Conservation (phyloP, 2,113 vertebrate species). For the Tetraodon nigroviridis region DNA sequence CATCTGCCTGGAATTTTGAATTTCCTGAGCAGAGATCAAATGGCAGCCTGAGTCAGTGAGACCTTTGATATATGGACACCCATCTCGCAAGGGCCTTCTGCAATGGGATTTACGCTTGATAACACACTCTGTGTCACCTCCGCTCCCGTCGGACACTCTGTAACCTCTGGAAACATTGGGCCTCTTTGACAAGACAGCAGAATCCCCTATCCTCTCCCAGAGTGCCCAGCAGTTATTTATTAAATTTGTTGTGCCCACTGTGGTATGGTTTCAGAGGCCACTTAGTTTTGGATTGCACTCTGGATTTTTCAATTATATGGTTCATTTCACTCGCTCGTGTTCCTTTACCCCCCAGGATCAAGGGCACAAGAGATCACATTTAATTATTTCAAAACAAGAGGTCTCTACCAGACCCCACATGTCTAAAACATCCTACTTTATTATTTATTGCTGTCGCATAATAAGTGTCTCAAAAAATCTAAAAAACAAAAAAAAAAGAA, state of each 20-base stretch:
- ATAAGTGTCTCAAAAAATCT: slow-evolving; percentile 34
- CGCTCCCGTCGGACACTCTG: slow-evolving; percentile 61
- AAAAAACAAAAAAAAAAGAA: slow-evolving; percentile 33
- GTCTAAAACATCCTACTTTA: slow-evolving; percentile 44
- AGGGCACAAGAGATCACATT: slow-evolving; percentile 72
- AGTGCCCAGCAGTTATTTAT: slow-evolving; percentile 77
- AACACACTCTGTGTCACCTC: slow-evolving; percentile 80
- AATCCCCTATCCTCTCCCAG: slow-evolving; percentile 43
- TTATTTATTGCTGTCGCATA: slow-evolving; percentile 45
- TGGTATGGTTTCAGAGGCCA: slow-evolving; percentile 75
- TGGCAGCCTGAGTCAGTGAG: slow-evolving; percentile 76
- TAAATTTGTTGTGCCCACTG: slow-evolving; percentile 78
- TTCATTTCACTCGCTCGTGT: slow-evolving; percentile 78
- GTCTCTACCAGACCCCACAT: slow-evolving; percentile 47
- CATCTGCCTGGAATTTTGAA: slow-evolving; percentile 82
- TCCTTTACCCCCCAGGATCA: slow-evolving; percentile 73
- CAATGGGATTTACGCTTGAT: slow-evolving; percentile 78
- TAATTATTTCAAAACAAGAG: slow-evolving; percentile 76
- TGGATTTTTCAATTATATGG: slow-evolving; percentile 82
- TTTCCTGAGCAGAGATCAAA: slow-evolving; percentile 81
- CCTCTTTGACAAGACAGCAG: slow-evolving; percentile 68
- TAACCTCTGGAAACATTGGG: slow-evolving; percentile 73
- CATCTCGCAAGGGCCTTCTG: slow-evolving; percentile 73
- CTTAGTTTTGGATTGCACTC: slow-evolving; percentile 79
- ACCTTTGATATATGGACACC: slow-evolving; percentile 82